Conservation (phyloP, 2,113 vertebrate species). For the Sylvilagus bachmani region DNA sequence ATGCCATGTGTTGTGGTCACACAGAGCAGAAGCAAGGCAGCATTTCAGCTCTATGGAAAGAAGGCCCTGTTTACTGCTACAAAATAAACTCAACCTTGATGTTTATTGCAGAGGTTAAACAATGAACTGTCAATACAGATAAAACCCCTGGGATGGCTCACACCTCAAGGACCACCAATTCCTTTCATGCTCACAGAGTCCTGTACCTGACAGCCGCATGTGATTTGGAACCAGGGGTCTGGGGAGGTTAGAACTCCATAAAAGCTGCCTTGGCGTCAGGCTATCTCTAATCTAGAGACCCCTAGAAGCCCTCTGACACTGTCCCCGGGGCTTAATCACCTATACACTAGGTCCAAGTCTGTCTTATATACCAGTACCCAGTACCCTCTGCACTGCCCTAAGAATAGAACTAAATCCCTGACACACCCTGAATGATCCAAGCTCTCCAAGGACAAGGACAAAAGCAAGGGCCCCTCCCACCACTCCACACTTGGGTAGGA, state of each 20-base stretch:
- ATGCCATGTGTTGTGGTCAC: neutral
- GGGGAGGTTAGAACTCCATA: neutral
- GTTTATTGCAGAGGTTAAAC: slow-evolving; percentile 26
- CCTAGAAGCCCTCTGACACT: neutral
- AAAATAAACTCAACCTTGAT: slow-evolving; percentile 7
- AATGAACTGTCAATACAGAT: neutral
- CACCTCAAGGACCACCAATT: neutral
- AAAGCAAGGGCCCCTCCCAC: neutral
- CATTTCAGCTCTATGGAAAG: neutral
- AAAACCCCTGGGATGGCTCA: neutral
- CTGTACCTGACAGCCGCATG: neutral
- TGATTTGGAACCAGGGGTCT: neutral
- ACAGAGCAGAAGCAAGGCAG: neutral
- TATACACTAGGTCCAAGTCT: neutral
- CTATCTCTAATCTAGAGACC: neutral
- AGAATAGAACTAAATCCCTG: neutral
- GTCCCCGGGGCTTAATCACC: neutral
- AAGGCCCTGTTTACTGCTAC: neutral
- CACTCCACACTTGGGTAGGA: neutral
- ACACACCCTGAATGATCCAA: neutral
- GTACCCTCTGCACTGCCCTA: neutral
- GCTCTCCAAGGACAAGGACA: slow-evolving; percentile 9
- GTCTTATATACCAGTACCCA: neutral
- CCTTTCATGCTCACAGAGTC: neutral
- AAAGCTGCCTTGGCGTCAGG: neutral